phyloP scores from a whole-genome alignment of 2,113 vertebrate genomes.

The Sapayoa aenigma region DNA sequence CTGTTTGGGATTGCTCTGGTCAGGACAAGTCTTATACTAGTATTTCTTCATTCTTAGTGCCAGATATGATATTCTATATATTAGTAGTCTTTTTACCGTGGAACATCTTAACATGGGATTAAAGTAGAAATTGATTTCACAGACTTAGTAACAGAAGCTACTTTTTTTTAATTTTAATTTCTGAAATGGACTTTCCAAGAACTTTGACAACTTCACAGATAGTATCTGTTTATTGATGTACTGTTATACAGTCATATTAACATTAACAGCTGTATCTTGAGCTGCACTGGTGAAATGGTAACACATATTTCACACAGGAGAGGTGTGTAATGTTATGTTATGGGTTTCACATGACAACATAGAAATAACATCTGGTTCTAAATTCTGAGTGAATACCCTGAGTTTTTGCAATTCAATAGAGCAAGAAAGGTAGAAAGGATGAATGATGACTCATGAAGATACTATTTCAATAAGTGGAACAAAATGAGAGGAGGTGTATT shows the following conservation, averaged over 20 bases:
- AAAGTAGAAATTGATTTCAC: background rate
- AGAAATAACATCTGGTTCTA: background rate
- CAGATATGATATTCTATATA: background rate
- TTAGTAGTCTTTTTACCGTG: background rate
- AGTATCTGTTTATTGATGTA: background rate
- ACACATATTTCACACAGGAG: no score
- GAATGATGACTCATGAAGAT: background rate
- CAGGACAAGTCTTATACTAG: background rate
- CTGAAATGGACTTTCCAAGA: background rate
- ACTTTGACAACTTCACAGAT: background rate
- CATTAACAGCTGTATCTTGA: background rate
- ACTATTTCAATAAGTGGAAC: background rate
- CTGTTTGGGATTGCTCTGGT: background rate
- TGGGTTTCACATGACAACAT: background rate
- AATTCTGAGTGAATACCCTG: background rate
- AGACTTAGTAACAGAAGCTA: background rate
- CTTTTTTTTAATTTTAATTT: background rate
- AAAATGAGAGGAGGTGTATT: background rate
- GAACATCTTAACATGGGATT: background rate
- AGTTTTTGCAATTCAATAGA: background rate
- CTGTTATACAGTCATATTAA: background rate
- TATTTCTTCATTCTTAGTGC: background rate
- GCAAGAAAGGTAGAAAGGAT: background rate
- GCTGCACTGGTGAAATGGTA: background rate
- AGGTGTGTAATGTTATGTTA: accelerated